These are phyloP conservation scores for Parnassius mnemosyne DNA, from an alignment of 2,888 invertebrate genomes.

Conservation along the genomic window DNA sequence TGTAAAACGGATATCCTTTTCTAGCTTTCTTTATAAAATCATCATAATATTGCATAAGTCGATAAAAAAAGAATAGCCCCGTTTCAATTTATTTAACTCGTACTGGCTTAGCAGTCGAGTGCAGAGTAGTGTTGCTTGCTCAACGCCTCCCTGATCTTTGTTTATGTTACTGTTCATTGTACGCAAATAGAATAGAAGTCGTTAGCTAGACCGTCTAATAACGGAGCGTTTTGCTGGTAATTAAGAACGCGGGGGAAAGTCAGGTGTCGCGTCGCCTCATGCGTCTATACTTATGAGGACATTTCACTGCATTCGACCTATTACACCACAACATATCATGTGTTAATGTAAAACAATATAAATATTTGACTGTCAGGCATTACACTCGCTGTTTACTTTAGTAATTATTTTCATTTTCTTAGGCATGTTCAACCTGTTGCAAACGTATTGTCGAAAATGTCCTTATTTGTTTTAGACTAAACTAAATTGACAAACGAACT, in stretches of 20 bases:
- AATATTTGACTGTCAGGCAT: conserved; percentile 34
- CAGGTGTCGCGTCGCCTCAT: conserved; percentile 44
- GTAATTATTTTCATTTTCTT: no score
- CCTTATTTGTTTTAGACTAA: no score
- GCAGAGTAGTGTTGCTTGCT: conserved; percentile 56
- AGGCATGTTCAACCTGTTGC: no score
- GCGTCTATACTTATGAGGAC: conserved; percentile 66
- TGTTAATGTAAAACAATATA: conserved; percentile 42
- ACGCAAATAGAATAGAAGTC: conserved; percentile 67
- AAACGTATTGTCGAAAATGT: no score
- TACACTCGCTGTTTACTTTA: no score
- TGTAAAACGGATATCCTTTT: no score
- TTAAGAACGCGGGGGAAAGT: conserved; percentile 68
- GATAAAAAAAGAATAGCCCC: conserved; percentile 24
- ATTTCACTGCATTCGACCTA: conserved; percentile 59
- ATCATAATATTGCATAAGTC: conserved; percentile 1
- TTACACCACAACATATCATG: conserved; percentile 59
- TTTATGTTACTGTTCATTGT: conserved; percentile 64
- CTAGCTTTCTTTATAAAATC: no score
- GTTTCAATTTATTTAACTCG: conserved; percentile 43
- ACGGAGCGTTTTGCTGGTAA: conserved; percentile 75
- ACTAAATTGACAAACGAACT: no score
- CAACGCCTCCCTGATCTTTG: conserved; percentile 48
- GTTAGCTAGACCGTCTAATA: conserved; percentile 56
- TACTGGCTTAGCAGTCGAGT: conserved; percentile 44